Percentiles rank a stretch among this genome's conserved stretches.
These are phyloP conservation scores for Drosophila cognata DNA, from an alignment of 2,888 invertebrate species.

Conservation along the genomic window DNA sequence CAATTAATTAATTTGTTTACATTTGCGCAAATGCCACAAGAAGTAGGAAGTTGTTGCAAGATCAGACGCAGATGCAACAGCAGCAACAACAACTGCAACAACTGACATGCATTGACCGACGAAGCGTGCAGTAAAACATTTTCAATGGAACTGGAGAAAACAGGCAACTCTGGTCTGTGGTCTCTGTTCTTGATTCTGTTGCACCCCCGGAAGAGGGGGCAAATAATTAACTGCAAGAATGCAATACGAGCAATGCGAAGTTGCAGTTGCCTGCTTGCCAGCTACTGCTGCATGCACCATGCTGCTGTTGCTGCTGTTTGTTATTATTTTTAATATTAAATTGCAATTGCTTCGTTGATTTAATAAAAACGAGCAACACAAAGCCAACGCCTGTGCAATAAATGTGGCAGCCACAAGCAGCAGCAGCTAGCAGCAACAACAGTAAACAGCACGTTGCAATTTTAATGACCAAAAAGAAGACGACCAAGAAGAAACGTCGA, in stretches of 20 bases:
- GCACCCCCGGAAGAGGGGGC: constrained; percentile 38
- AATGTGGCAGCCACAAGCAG: constrained; percentile 55
- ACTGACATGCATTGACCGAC: constrained; percentile 77
- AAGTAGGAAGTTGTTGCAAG: constrained; percentile 79
- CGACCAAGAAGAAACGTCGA: constrained; percentile 43
- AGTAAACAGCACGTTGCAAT: constrained; percentile 79
- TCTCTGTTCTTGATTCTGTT: constrained; percentile 21
- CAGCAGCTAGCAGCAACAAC: constrained; percentile 57
- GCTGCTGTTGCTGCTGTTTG: constrained; percentile 70
- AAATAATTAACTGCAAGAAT: constrained; percentile 80
- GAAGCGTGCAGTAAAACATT: constrained; percentile 79
- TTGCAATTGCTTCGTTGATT: constrained; percentile 81
- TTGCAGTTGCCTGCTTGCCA: constrained; percentile 19
- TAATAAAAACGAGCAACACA: constrained; percentile 76
- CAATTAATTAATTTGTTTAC: constrained; percentile 80
- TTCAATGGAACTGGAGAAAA: constrained; percentile 75
- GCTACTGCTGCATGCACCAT: constrained; percentile 30
- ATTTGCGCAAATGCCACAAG: constrained; percentile 74
- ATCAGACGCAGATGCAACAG: constrained; percentile 76
- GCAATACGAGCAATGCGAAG: constrained; percentile 74
- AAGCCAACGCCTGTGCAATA: constrained; percentile 70
- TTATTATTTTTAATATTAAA: constrained; percentile 83
- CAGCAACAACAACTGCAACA: constrained; percentile 38
- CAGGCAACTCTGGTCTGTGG: constrained; percentile 55
- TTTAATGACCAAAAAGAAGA: constrained; percentile 75